Evolutionary conservation across 2,888 invertebrate genomes (phyloP).

Genomic region (Nezara viridula): DNA sequence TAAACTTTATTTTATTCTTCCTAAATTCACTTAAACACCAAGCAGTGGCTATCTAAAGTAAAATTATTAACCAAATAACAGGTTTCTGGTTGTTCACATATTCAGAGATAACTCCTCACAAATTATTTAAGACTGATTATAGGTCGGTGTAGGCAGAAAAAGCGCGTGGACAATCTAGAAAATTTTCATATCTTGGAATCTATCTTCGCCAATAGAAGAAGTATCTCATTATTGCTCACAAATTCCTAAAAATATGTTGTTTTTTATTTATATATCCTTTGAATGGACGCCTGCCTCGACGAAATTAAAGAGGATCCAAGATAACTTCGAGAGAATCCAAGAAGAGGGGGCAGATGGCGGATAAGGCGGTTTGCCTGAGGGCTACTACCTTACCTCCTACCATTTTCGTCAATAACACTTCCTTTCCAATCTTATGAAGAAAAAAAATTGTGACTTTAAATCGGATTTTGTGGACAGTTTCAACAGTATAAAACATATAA

Average conservation of each 20-base stretch:
- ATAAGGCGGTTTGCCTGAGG: background rate
- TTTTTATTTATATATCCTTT: background rate
- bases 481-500: too few species aligned
- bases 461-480: too few species aligned
- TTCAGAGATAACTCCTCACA: background rate
- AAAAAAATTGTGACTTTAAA: background rate
- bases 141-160: background rate
- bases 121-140: constrained; percentile 2
- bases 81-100: background rate
- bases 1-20: background rate
- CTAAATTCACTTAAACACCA: background rate
- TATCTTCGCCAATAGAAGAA: constrained; percentile 6
- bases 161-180: background rate
- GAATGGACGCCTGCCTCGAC: background rate
- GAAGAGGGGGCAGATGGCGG: background rate
- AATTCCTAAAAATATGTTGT: background rate
- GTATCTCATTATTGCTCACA: background rate
- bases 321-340: background rate
- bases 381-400: background rate
- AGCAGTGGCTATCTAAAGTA: background rate
- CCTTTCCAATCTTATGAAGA: background rate
- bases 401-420: background rate
- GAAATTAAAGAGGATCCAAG: background rate
- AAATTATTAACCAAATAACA: background rate
- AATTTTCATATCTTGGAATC: background rate